Evolutionary conservation across 2,888 invertebrate species (phyloP), one percentile per base, ranked within the genome.

Genomic region (Troglohyphantes excavatus): DNA sequence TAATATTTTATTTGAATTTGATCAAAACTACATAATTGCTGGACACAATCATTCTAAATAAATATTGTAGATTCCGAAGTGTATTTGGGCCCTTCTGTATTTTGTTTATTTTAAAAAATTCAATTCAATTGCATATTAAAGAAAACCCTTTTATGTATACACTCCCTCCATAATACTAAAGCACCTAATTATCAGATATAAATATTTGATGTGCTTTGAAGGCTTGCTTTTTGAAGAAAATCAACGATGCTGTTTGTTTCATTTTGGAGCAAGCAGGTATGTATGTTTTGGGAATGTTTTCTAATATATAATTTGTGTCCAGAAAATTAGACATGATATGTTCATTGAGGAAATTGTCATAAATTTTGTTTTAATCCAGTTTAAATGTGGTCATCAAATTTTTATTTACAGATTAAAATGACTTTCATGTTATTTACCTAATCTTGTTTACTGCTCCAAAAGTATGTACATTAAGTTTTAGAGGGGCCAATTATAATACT

Each of bases 201-300:
- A 61, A 61, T 61, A 29, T 75, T 73, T 75, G 27, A 75, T 75
- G 59, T 75, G 75, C 61, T 59, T 76, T 39, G 61, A 61, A 59
- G 59, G 72, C 72, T 72, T 46, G 43, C 46, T 26, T 63, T 78
- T 39, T 78, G 23, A 78, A 65, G 78, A 26, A 65, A 63, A 39
- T 26, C n/a, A 65, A 39, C 23, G 17, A 39, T 43, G 33, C 78
- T 43, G 78, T 26, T 78, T 43, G 26, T 78, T 78, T 65, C 29
- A 13, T 59, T 29, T 27, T 43, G 78, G 39, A 78, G 63, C 78
- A 43, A 65, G 43, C 43, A 65, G 70, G 72, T 63, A 83, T 83
- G 83, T 73, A 63, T 83, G 27, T 61, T 63, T 73, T 46, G 33
- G 19, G 72, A 23, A 73, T 53, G 53, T 53, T 53, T 53, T 53